Conservation (phyloP, 1,140 invertebrate genomes). For the Belonocnema kinseyi region DNA sequence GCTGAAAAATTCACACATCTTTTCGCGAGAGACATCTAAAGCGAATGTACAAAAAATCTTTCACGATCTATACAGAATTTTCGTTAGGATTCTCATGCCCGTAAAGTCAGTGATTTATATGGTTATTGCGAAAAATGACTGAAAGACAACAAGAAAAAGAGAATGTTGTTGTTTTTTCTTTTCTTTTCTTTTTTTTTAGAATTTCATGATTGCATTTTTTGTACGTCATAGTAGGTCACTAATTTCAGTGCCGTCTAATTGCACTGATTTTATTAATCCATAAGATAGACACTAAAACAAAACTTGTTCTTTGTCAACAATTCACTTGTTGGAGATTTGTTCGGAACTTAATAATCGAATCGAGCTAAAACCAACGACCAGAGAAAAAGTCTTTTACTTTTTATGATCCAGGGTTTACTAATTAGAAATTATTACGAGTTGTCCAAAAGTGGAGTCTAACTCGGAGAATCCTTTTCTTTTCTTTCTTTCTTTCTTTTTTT, state of each 20-base stretch:
- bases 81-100: background rate
- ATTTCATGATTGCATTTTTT: slow-evolving; percentile 15
- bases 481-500: no score
- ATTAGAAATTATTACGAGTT: no score
- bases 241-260: background rate
- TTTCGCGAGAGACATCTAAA: slow-evolving; percentile 15
- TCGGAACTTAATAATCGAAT: background rate
- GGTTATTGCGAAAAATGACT: background rate
- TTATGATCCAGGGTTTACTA: background rate
- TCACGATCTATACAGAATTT: slow-evolving; percentile 14
- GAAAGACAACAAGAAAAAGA: background rate
- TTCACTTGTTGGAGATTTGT: background rate
- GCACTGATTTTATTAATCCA: background rate
- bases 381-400: background rate
- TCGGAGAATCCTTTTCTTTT: no score
- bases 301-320: slow-evolving; percentile 8
- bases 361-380: background rate
- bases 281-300: slow-evolving; percentile 1
- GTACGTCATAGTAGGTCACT: slow-evolving; percentile 15
- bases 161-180: no score
- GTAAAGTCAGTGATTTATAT: slow-evolving; percentile 2
- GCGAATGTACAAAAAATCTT: slow-evolving; percentile 26
- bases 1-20: slow-evolving; percentile 12
- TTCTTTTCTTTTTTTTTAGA: slow-evolving; percentile 14
- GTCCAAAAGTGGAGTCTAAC: no score